A percentile compares a stretch with the other conserved stretches of the same genome.
Conservation (phyloP, 2,113 vertebrate genomes). For the Coreoperca whiteheadi region DNA sequence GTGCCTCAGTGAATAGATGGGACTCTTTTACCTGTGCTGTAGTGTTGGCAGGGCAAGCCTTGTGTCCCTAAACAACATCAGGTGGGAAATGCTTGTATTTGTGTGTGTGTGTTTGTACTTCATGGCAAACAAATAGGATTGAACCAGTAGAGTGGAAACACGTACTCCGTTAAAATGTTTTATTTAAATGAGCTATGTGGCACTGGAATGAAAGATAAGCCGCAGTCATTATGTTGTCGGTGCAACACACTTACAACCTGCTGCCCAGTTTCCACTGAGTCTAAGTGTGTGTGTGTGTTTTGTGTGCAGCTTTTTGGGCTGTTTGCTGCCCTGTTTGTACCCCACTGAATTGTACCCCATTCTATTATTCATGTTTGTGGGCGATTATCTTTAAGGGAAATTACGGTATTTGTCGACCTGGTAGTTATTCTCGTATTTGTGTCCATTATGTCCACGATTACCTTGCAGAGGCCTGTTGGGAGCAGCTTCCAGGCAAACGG, state of each 20-base stretch:
- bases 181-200: slow-evolving; percentile 59
- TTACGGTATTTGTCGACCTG: not conserved
- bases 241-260: not conserved
- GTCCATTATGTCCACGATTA: not conserved
- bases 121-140: slow-evolving; percentile 46
- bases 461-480: not conserved
- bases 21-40: slow-evolving; percentile 17
- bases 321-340: not conserved
- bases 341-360: not conserved
- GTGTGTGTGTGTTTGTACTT: not conserved
- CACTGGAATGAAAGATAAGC: slow-evolving; percentile 40
- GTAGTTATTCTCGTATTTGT: not conserved
- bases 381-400: not conserved
- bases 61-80: slow-evolving; percentile 29
- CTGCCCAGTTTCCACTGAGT: not conserved
- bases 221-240: slow-evolving; percentile 6
- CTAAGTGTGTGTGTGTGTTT: not conserved
- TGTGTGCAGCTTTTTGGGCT: not conserved
- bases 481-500: not conserved
- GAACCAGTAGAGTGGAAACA: slow-evolving; percentile 3
- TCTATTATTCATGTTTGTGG: slow-evolving; percentile 15
- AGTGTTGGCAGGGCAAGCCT: not conserved
- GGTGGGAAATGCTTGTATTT: not conserved
- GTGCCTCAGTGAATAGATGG: not conserved
- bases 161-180: slow-evolving; percentile 24